Percentiles rank a stretch among this genome's conserved stretches.
These are phyloP conservation scores for Limnephilus lunatus DNA, from an alignment of 2,888 invertebrate genomes.

Conservation along the genomic window DNA sequence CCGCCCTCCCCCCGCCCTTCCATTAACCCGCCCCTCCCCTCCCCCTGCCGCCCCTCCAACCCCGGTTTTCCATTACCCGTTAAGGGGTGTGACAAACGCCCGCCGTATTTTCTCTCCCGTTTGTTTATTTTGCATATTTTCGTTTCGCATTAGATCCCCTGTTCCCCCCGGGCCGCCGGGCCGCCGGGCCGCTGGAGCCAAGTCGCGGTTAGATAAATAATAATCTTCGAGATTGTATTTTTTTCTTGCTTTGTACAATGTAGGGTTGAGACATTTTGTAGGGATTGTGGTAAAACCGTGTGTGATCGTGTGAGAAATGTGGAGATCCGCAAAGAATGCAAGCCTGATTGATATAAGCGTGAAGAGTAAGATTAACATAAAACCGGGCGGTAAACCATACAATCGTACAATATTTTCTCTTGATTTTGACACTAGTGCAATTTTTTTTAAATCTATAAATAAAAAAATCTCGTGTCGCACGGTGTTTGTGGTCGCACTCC, in stretches of 20 bases:
- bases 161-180: background rate
- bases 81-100: constrained; percentile 21
- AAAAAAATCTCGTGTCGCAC: no score
- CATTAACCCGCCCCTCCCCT: background rate
- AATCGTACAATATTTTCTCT: no score
- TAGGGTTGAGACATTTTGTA: background rate
- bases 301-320: no score
- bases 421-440: no score
- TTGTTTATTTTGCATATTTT: constrained; percentile 9
- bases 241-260: background rate
- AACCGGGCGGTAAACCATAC: no score
- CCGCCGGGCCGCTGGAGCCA: background rate
- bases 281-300: background rate
- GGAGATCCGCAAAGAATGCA: no score
- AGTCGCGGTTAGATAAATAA: background rate
- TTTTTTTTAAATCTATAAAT: no score
- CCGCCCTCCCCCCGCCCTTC: background rate
- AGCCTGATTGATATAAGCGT: no score
- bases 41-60: background rate
- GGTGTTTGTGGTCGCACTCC: no score
- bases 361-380: no score
- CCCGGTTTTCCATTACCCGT: constrained; percentile 40
- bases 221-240: background rate
- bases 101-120: background rate
- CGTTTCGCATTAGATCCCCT: background rate